phyloP scores from a whole-genome alignment of 2,113 vertebrate genomes.

The Illadopsis cleaveri region DNA sequence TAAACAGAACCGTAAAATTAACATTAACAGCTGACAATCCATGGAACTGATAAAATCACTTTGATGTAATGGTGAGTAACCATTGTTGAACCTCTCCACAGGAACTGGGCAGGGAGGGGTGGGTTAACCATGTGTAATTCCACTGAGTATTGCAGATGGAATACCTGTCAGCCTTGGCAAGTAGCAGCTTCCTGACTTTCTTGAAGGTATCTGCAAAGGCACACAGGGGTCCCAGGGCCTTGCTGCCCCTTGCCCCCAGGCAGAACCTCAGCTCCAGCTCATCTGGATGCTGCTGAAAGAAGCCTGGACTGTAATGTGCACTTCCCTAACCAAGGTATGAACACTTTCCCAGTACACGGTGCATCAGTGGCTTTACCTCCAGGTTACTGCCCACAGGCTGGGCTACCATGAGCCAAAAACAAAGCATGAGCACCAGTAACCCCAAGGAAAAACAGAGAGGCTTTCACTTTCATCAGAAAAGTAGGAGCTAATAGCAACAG shows the following conservation, averaged over 20 bases:
- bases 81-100: neutral
- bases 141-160: neutral
- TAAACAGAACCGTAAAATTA: neutral
- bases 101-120: neutral
- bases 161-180: neutral
- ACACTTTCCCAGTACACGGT: neutral
- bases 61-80: neutral
- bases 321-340: neutral
- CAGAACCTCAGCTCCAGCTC: neutral
- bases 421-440: neutral
- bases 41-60: neutral
- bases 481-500: neutral
- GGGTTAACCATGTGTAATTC: neutral
- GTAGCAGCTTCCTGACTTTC: neutral
- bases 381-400: neutral
- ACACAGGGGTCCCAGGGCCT: fast-evolving
- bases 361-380: neutral
- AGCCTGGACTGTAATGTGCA: neutral
- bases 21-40: neutral
- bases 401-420: neutral
- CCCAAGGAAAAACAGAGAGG: neutral
- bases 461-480: neutral
- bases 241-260: neutral
- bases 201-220: neutral
- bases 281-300: neutral